Evolutionary conservation across 2,113 vertebrate species (phyloP).

Genomic region (Saguinus midas): DNA sequence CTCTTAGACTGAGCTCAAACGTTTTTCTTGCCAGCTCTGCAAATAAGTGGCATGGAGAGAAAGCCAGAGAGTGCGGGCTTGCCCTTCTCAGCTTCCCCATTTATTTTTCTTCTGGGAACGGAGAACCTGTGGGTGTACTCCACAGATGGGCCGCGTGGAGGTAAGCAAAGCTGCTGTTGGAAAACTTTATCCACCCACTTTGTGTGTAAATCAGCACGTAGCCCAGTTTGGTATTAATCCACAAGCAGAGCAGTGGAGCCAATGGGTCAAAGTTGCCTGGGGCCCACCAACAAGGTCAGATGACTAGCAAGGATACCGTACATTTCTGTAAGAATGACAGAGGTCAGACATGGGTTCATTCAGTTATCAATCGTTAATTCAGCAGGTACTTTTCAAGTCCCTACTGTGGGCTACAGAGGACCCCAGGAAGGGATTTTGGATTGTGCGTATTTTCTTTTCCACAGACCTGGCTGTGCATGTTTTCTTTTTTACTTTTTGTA

Average conservation of each 20-base stretch:
- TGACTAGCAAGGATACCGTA: neutral
- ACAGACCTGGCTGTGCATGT: no score
- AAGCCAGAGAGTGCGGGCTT: neutral
- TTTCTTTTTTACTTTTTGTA: no score
- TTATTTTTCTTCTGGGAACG: conserved; percentile 6
- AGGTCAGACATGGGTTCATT: neutral
- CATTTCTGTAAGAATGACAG: neutral
- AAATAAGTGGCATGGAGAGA: neutral
- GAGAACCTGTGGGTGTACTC: neutral
- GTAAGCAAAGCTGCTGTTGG: neutral
- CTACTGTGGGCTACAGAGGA: neutral
- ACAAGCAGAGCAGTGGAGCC: neutral
- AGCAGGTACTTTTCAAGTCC: neutral
- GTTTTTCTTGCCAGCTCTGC: conserved; percentile 13
- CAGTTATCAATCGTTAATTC: neutral
- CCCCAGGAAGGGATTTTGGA: neutral
- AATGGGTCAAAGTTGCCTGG: neutral
- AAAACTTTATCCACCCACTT: conserved; percentile 15
- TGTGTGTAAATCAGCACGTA: conserved; percentile 36
- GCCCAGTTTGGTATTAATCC: neutral
- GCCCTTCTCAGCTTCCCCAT: neutral
- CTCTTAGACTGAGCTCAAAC: neutral
- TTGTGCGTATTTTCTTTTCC: no score
- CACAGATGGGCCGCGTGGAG: neutral
- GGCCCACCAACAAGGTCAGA: neutral